Base-by-base conservation (phyloP, 2,888 invertebrate genomes). In the Anarsia innoxiella region DNA sequence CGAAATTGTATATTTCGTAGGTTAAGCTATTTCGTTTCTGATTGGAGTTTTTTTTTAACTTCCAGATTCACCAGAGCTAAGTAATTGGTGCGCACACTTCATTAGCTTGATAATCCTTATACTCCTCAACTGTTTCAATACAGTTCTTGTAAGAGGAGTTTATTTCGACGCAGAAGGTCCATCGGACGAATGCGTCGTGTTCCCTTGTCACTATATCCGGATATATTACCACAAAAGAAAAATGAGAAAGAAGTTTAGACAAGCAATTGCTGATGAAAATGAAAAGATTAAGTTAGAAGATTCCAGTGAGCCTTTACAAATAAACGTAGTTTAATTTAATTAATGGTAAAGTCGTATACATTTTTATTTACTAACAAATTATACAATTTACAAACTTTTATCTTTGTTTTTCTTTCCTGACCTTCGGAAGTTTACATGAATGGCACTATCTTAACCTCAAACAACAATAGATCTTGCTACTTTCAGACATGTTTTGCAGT, bases 161-260 rank as follows among this genome's bases (percentile, higher is more conserved):
- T 94, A 93, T 71, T 93, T 95, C 37, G 95, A 95, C 69, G 94
- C 92, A 0, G 94, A 94, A 55, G 94, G 94, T 51, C 90, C 91
- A 0, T 91, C 90, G 1, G 93, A 93, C 10, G 90, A 93, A 53
- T 93, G 94, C 62, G 92, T 94, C 1, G 90, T 92, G 32, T 92
- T 95, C 67, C 93, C 94, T 3, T 93, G 93, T 61, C 92, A 93
- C 60, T 95, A 94, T 68, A 88, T 95, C 16, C 85, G 93, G 35
- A 35, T 35, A 35, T 14, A 35, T 11, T 35, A 35, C 35, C 35
- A 35, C n/a, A 35, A 28, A 15, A 35, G 35, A 19, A 35, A 35
- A 23, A 35, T 35, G 35, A 28, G 35, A 11, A 28, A 35, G 35
- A 35, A 35, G 35, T 35, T 16, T 11, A 35, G 12, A 28, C 8